A percentile compares a stretch with the other conserved stretches of the same genome.
Evolutionary conservation across 2,797 vertebrate genomes (phyloP).

Genomic region (Florisuga fusca): DNA sequence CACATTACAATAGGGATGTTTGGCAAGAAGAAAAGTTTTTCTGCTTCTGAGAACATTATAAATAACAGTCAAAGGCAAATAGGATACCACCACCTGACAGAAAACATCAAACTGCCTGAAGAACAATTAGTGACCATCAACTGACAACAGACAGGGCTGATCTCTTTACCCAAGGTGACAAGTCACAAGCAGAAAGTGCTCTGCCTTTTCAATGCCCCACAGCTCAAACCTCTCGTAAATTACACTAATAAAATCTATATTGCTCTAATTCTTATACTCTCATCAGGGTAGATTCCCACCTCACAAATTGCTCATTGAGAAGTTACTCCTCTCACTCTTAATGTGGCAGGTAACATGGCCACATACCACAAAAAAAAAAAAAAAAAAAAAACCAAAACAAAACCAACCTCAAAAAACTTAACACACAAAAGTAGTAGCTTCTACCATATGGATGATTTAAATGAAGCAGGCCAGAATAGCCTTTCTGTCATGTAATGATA

Average conservation of each 20-base stretch:
- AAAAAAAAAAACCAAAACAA: background rate
- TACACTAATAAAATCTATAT: background rate
- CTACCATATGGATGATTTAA: background rate
- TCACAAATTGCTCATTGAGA: background rate
- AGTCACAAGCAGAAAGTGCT: background rate
- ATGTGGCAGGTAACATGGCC: background rate
- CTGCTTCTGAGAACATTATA: background rate
- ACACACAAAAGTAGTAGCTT: background rate
- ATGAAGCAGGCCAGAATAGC: background rate
- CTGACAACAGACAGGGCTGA: background rate
- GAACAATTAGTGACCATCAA: background rate
- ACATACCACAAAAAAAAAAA: background rate
- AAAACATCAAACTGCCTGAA: background rate
- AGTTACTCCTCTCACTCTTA: background rate
- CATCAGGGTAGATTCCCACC: background rate
- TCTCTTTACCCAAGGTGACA: background rate
- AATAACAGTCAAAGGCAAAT: background rate
- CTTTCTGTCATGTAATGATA: background rate
- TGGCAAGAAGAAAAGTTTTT: background rate
- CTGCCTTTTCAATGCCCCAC: background rate
- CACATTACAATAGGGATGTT: accelerated
- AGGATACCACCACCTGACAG: background rate
- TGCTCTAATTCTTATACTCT: accelerated
- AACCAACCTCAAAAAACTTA: background rate
- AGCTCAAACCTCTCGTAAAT: background rate